Conservation (phyloP, 2,888 invertebrate genomes). For the Lissocephala sabroskyi region DNA sequence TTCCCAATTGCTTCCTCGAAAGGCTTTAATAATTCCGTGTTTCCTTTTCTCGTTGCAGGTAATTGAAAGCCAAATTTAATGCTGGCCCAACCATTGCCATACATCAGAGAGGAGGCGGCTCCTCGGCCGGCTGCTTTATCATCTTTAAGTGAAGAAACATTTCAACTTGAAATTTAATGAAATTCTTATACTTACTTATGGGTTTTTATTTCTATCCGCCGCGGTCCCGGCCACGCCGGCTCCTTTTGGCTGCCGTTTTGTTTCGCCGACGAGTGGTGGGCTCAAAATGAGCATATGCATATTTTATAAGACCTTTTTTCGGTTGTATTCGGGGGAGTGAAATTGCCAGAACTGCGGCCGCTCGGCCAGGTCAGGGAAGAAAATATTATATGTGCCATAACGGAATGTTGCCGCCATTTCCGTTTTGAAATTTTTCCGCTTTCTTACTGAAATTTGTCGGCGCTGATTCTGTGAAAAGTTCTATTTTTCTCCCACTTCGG, state of each 20-base stretch:
- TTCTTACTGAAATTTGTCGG: constrained; percentile 55
- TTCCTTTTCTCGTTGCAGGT: no score
- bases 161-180: not conserved
- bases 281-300: constrained; percentile 58
- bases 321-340: constrained; percentile 6
- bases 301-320: constrained; percentile 50
- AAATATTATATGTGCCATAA: constrained; percentile 42
- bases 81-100: no score
- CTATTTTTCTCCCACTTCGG: constrained; percentile 6
- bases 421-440: constrained; percentile 39
- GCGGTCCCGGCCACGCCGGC: no score
- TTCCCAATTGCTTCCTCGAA: no score
- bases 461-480: not conserved
- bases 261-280: constrained; percentile 18
- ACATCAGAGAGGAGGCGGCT: no score
- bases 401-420: constrained; percentile 48
- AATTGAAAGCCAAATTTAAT: no score
- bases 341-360: no score
- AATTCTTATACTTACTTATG: no score
- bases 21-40: no score
- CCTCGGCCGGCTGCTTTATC: no score
- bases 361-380: no score
- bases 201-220: no score
- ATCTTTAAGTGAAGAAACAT: not conserved
- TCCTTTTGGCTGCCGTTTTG: not conserved